A percentile compares a stretch with the other conserved stretches of the same genome.
Conservation (phyloP, 2,113 vertebrate genomes). For the Nibea coibor region DNA sequence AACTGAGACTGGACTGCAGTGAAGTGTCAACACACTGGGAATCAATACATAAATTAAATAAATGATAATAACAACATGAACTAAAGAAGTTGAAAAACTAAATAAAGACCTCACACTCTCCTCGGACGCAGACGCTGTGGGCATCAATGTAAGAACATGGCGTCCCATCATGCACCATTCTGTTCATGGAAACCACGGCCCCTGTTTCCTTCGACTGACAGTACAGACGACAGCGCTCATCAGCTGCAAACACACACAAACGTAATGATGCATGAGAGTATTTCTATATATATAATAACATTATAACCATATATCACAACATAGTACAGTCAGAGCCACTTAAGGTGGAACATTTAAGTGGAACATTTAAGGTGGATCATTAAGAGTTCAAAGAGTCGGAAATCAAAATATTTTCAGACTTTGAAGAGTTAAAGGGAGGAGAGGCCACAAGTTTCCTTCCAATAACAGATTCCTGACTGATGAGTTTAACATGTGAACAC, state of each 20-base stretch:
- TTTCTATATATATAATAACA: not conserved
- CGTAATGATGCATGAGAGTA: not conserved
- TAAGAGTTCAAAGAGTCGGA: not conserved
- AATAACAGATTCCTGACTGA: conserved; percentile 60
- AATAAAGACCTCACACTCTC: conserved; percentile 92
- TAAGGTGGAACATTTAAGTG: conserved; percentile 20
- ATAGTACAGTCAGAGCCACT: not conserved
- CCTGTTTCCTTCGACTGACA: conserved; percentile 91
- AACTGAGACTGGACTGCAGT: too few relatives aligned
- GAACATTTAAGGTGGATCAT: conserved; percentile 12
- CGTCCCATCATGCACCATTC: conserved; percentile 94
- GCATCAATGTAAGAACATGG: conserved; percentile 93
- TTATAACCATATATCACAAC: not conserved
- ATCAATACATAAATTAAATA: too few relatives aligned
- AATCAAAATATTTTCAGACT: not conserved
- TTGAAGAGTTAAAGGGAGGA: conserved; percentile 42
- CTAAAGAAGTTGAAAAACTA: not conserved
- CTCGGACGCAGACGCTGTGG: conserved; percentile 93
- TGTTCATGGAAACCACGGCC: conserved; percentile 92
- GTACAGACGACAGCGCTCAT: conserved; percentile 92
- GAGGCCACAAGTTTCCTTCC: conserved; percentile 27
- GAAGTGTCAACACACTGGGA: too few relatives aligned
- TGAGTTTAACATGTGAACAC: conserved; percentile 69
- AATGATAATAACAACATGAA: not conserved
- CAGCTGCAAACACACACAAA: conserved; percentile 79